Evolutionary conservation across 2,888 invertebrate genomes (phyloP).

Genomic region (Alentia gelatinosa): DNA sequence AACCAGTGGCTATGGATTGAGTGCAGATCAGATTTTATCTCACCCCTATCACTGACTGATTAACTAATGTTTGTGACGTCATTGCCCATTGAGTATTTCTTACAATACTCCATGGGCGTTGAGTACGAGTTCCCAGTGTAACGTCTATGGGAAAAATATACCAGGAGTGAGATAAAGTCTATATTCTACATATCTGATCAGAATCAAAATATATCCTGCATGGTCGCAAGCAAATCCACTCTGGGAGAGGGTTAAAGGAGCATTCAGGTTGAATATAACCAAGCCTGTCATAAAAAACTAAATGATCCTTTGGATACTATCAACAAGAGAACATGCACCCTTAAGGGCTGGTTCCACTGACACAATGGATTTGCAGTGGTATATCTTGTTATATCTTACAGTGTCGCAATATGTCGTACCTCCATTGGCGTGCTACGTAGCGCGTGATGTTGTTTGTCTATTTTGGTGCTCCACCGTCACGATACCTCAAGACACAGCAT

Average conservation of each 20-base stretch:
- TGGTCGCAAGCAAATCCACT: neutral
- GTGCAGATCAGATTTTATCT: neutral
- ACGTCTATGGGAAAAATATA: neutral
- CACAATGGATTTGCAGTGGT: neutral
- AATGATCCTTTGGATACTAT: too few species aligned
- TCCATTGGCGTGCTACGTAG: neutral
- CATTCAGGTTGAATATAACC: neutral
- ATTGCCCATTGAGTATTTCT: neutral
- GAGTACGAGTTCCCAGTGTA: neutral
- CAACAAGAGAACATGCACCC: too few species aligned
- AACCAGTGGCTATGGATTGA: neutral
- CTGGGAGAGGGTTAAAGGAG: neutral
- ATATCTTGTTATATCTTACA: neutral
- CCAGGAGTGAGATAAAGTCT: neutral
- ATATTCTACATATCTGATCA: neutral
- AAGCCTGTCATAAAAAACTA: too few species aligned
- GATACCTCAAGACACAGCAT: too few species aligned
- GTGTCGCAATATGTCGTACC: neutral
- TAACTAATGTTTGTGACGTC: neutral
- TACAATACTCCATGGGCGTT: neutral
- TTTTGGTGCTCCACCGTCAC: too few species aligned
- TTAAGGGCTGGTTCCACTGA: neutral
- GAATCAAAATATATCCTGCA: neutral
- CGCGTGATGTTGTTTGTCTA: too few species aligned
- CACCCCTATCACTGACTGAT: neutral